Conservation (phyloP, 2,888 invertebrate species). For the Leucoptera coffeella region DNA sequence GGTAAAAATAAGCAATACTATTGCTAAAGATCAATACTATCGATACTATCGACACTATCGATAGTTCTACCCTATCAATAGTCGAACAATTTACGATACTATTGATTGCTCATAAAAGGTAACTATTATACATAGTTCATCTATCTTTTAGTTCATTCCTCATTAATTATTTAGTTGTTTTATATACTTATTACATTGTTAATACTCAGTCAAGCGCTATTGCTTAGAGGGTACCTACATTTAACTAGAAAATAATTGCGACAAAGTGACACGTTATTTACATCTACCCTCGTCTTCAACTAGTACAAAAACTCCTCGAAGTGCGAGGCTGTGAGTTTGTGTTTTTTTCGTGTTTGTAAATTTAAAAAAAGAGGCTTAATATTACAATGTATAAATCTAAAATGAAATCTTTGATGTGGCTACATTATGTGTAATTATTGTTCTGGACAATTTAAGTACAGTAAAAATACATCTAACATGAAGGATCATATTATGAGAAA, state of each 20-base stretch:
- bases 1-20: background rate
- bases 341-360: background rate
- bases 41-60: background rate
- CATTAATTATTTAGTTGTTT: no score
- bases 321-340: background rate
- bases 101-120: background rate
- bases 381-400: no score
- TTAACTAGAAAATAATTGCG: background rate
- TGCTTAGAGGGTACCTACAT: background rate
- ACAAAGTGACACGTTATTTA: background rate
- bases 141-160: no score
- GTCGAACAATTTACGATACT: background rate
- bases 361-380: background rate
- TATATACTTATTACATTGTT: no score
- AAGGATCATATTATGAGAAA: background rate
- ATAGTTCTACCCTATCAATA: background rate
- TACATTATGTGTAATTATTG: background rate
- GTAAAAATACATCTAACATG: background rate
- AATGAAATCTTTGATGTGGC: background rate
- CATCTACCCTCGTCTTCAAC: no score
- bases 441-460: background rate
- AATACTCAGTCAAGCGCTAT: no score
- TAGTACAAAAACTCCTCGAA: background rate
- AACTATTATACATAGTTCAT: no score
- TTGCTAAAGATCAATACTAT: background rate